Evolutionary conservation across 2,888 invertebrate genomes (phyloP).

Genomic region (Acrocyrtus sp.): DNA sequence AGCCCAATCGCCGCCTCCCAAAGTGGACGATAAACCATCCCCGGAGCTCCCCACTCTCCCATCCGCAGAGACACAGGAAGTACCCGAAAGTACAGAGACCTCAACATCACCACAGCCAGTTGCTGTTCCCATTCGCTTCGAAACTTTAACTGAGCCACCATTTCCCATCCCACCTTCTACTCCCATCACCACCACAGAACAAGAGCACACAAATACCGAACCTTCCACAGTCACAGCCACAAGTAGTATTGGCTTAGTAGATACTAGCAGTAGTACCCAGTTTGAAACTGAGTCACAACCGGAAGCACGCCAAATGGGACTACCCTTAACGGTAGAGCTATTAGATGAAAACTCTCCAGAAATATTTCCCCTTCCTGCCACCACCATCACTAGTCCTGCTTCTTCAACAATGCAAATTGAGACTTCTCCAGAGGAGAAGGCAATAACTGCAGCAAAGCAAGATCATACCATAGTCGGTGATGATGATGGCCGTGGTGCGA

Average conservation of each 20-base stretch:
- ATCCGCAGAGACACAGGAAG: neutral
- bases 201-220: neutral
- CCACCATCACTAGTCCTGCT: neutral
- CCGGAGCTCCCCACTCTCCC: neutral
- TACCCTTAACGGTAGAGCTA: constrained; percentile 26
- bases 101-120: neutral
- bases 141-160: constrained; percentile 17
- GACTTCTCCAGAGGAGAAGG: constrained; percentile 49
- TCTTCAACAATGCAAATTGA: constrained; percentile 6
- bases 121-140: constrained; percentile 14
- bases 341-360: constrained; percentile 47
- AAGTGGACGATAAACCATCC: neutral
- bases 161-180: constrained; percentile 15
- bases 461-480: too few relatives aligned
- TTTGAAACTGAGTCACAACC: too few relatives aligned
- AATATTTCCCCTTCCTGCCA: constrained; percentile 36
- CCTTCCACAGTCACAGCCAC: constrained; percentile 6
- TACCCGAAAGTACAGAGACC: neutral
- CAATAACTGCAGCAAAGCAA: too few relatives aligned
- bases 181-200: neutral
- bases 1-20: neutral
- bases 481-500: neutral
- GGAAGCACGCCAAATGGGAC: constrained; percentile 24
- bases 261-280: constrained; percentile 15
- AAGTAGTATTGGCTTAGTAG: constrained; percentile 5